A percentile compares a stretch with the other conserved stretches of the same genome.
Evolutionary conservation across 2,888 invertebrate genomes (phyloP).

Genomic region (Mythimna vitellina): DNA sequence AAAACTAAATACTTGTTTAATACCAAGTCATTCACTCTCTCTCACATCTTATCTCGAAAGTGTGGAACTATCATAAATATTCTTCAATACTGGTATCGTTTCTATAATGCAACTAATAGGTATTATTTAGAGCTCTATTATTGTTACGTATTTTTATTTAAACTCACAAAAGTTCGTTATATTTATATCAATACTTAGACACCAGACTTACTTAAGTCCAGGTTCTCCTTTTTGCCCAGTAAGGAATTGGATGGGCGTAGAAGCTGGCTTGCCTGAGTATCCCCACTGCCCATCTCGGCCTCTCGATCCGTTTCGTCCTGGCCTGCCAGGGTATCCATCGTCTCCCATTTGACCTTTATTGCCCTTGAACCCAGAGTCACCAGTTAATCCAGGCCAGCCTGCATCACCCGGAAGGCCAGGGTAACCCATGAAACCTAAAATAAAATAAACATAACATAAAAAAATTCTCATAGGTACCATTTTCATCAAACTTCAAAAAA

Average conservation of each 20-base stretch:
- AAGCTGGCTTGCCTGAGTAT: conserved; percentile 84
- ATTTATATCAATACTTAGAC: background rate
- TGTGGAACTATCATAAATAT: too few species aligned
- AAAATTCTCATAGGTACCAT: background rate
- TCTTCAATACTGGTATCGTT: too few species aligned
- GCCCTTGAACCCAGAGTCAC: conserved; percentile 78
- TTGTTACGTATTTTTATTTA: background rate
- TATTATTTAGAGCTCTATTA: background rate
- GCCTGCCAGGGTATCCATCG: conserved; percentile 85
- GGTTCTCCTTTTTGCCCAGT: conserved; percentile 88
- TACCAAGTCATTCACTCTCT: too few species aligned
- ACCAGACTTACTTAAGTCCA: conserved; percentile 77
- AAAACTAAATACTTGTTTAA: too few species aligned
- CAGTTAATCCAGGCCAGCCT: conserved; percentile 78
- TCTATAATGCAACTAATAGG: too few species aligned
- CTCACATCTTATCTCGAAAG: too few species aligned
- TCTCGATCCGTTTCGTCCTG: conserved; percentile 85
- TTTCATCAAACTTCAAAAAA: too few species aligned
- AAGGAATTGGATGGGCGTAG: conserved; percentile 77
- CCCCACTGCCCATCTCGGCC: conserved; percentile 90
- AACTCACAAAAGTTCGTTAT: background rate
- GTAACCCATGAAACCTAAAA: conserved; percentile 84
- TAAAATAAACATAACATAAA: conserved; percentile 16
- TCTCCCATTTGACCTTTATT: conserved; percentile 83
- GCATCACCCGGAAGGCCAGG: conserved; percentile 82